Percentiles rank a stretch among this genome's conserved stretches.
These are phyloP conservation scores for Zelleria hepariella DNA, from an alignment of 2,888 invertebrate genomes.

Conservation along the genomic window DNA sequence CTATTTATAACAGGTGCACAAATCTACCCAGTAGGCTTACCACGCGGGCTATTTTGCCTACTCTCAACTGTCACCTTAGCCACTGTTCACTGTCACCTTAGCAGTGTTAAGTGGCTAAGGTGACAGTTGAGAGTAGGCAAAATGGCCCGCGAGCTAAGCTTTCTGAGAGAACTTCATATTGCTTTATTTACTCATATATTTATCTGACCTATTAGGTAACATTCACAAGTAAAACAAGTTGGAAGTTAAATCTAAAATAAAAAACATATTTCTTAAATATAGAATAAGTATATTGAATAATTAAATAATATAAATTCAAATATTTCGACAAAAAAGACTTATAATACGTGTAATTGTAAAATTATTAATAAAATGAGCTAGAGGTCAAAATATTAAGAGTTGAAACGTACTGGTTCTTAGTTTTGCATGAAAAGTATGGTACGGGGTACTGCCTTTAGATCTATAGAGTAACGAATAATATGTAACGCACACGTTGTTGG, in stretches of 20 bases:
- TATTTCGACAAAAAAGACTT: conserved; percentile 69
- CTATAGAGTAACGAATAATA: conserved; percentile 15
- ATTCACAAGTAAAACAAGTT: background rate
- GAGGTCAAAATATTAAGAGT: conserved; percentile 59
- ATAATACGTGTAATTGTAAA: conserved; percentile 56
- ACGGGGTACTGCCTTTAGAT: conserved; percentile 40
- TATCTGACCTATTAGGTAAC: too few species aligned
- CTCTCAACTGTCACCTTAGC: too few species aligned
- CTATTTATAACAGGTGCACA: too few species aligned
- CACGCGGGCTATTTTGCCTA: too few species aligned
- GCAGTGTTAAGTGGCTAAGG: too few species aligned
- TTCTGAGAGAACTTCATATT: too few species aligned
- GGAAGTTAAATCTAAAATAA: conserved; percentile 29
- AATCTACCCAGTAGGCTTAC: too few species aligned
- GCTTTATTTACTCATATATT: too few species aligned
- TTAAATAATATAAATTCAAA: conserved; percentile 72
- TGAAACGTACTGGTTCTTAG: conserved; percentile 34
- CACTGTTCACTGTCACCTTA: too few species aligned
- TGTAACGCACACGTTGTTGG: conserved; percentile 26
- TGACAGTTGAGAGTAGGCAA: too few species aligned
- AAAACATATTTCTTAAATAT: conserved; percentile 58
- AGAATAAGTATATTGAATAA: conserved; percentile 73
- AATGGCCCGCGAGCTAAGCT: too few species aligned
- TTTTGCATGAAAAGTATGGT: conserved; percentile 27
- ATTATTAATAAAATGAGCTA: conserved; percentile 64